Base-by-base conservation (phyloP, 1,140 invertebrate species). In the Conus betulinus region DNA sequence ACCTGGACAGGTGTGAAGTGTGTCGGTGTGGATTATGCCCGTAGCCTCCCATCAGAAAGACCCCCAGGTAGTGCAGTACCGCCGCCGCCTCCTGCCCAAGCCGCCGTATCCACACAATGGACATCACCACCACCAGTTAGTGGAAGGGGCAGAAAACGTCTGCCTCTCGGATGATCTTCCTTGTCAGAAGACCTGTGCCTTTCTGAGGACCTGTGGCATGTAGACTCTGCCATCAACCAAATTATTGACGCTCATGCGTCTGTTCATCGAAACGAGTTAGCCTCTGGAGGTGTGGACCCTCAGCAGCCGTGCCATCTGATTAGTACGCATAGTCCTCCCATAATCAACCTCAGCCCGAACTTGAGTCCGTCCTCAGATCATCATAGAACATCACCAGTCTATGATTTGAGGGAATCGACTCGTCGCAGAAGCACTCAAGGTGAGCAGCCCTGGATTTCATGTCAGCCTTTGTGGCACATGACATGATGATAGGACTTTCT, bases 331-430 rank as follows among this genome's bases (percentile, higher is more conserved):
- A 95, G 94, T 90, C 95, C 95, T 20, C 95, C 95, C 7, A 93
- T 95, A n/a, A 88, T 95, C 60, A 95, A 95, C 89, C 90, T 95
- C 5, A 95, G 94, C 91, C 95, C 95, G 25, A 95, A 95, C 88
- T 89, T 95, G 63, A 95, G 94, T 88, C 94, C 94, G 57, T 92
- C 92, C 17, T 89, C 92, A n/a, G 93, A 94, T 74, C 89, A 91
- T 60, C 93, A 93, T 63, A 90, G 94, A 76, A 92, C 90, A 10
- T 94, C 94, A 27, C 94, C 94, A n/a, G 92, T 93, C 88, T 95
- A 94, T 91, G 94, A 95, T 83, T 88, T 95, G 63, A 90, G 94
- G 74, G 94, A 94, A 89, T 92, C 93, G 5, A 94, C 94, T 63
- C 85, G 94, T 51, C 90, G 93, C 88, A 90, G 93, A 81, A 91